These are phyloP conservation scores for Eciton burchellii DNA, from an alignment of 1,140 invertebrate genomes.

Conservation along the genomic window DNA sequence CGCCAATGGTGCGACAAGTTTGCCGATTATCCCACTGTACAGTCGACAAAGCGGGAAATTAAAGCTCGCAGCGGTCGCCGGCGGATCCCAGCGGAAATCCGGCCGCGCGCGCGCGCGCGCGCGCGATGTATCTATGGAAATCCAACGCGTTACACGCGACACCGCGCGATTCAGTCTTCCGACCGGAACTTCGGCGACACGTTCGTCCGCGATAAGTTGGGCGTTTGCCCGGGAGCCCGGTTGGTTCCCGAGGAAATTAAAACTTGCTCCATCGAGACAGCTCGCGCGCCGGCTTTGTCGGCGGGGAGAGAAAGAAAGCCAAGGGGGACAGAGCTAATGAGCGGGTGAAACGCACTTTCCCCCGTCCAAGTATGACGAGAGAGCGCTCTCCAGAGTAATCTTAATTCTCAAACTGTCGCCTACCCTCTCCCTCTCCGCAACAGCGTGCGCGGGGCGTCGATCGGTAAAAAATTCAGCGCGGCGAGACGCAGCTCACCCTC, in stretches of 20 bases:
- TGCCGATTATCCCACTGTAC: constrained; percentile 55
- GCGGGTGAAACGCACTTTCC: constrained; percentile 50
- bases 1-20: constrained; percentile 57
- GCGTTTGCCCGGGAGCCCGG: constrained; percentile 56
- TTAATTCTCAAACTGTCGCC: constrained; percentile 76
- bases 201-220: constrained; percentile 67
- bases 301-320: constrained; percentile 25
- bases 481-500: constrained; percentile 27
- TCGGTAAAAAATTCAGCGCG: constrained; percentile 61
- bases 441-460: constrained; percentile 21
- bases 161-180: constrained; percentile 33
- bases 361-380: constrained; percentile 41
- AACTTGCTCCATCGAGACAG: constrained; percentile 78
- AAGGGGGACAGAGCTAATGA: constrained; percentile 36
- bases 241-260: constrained; percentile 75
- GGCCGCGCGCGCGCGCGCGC: not conserved
- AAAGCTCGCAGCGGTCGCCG: constrained; percentile 37
- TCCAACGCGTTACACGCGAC: not conserved
- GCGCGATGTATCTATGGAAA: no score
- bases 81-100: constrained; percentile 54
- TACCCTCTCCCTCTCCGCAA: not conserved
- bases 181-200: constrained; percentile 51
- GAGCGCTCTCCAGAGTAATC: constrained; percentile 75
- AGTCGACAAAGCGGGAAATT: constrained; percentile 55
- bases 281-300: constrained; percentile 67